Base-by-base conservation (phyloP, 2,888 invertebrate species). In the Pterobdella sp. region DNA sequence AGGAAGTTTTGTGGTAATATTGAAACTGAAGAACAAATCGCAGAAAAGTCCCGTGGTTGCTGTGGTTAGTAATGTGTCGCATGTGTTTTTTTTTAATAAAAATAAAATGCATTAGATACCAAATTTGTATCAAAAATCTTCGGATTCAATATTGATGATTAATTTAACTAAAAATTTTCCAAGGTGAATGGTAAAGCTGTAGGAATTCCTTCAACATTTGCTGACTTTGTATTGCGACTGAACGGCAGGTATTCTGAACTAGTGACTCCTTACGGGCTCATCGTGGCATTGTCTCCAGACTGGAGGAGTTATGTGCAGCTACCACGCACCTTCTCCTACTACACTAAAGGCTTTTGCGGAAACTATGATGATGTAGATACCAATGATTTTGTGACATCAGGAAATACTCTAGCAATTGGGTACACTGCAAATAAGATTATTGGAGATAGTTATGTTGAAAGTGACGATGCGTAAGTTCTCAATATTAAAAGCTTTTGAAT, bases 301-400 rank as follows among this genome's bases (percentile, higher is more conserved):
- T 68, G 68, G 68, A 68, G 35, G 29, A 68, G 68, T 32, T 68
- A 68, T 26, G 42, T 68, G 22, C 7, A 68, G 14, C 26, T 68
- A n/a, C 68, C 36, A 4, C n/a, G 42, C 3, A 68, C 68, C 36
- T 68, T 36, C 35, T 42, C 49, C 37, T 26, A 10, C 29, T 4
- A 35, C 49, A 42, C 49, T 26, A 31, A 35, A 37, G 68, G 68
- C 29, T 68, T 68, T 31, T 68, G 68, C 26, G 68, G 68, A 18
- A 37, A 68, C 35, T 68, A 37, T 26, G 68, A 68, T 42, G 42
- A 35, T 37, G 42, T 10, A 14, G 2, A 26, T 14, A 31, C 2
- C 37, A 68, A 14, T 14, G 68, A 68, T 26, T 4, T 7, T 10
- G 36, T 68, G 3, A 35, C 35, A 14, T 4, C 68, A 18, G 26